phyloP scores from a whole-genome alignment of 1,140 invertebrate species.

The Cyclargus thomasi region DNA sequence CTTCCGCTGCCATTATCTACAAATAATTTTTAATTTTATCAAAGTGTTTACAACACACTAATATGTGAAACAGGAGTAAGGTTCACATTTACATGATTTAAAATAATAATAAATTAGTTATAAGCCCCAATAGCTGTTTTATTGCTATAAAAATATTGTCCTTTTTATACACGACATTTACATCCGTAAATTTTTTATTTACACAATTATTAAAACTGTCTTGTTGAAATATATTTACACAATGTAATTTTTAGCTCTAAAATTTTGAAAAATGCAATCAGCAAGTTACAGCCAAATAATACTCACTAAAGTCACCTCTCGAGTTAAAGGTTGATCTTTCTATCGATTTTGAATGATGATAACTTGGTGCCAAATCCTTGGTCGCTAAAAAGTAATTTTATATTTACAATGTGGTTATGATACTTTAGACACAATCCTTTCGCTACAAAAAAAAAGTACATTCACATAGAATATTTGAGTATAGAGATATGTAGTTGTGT shows the following conservation, averaged over 20 bases:
- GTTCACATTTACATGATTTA: neutral
- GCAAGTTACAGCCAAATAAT: slow-evolving; percentile 6
- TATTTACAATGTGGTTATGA: neutral
- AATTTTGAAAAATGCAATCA: neutral
- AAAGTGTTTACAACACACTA: neutral
- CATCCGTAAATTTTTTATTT: no score
- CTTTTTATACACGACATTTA: no score
- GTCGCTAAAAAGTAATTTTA: slow-evolving; percentile 40
- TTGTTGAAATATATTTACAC: no score
- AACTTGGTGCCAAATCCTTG: slow-evolving; percentile 49
- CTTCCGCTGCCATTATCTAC: slow-evolving; percentile 37
- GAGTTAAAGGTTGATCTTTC: slow-evolving; percentile 66
- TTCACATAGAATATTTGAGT: neutral
- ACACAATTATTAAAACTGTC: no score
- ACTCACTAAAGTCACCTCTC: slow-evolving; percentile 58
- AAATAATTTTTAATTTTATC: neutral
- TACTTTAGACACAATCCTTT: neutral
- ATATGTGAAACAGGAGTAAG: neutral
- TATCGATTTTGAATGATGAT: slow-evolving; percentile 61
- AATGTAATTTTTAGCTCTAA: neutral
- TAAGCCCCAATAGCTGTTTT: no score
- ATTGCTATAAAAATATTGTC: no score
- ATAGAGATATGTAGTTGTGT: neutral
- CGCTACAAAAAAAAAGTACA: slow-evolving; percentile 9
- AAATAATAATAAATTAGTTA: no score